Percentiles rank a stretch among this genome's conserved stretches.
These are phyloP conservation scores for Carlito syrichta DNA, from an alignment of 2,113 vertebrate genomes.

Conservation along the genomic window DNA sequence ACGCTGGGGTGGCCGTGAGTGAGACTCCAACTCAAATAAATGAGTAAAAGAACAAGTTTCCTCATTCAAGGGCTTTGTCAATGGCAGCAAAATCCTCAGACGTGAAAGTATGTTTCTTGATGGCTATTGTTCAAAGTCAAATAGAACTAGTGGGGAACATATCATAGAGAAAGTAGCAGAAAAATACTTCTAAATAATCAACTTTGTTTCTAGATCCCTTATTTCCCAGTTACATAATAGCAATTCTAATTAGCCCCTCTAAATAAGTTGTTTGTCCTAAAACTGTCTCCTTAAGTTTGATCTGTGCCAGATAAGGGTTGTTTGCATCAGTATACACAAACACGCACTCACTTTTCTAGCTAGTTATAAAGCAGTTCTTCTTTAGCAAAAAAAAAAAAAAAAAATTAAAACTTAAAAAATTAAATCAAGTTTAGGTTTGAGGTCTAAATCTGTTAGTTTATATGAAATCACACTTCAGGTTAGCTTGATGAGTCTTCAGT, in stretches of 20 bases:
- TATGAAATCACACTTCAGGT: background rate
- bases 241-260: background rate
- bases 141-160: background rate
- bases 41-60: too few relatives aligned
- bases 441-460: background rate
- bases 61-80: background rate
- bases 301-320: background rate
- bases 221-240: background rate
- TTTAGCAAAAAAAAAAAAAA: background rate
- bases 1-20: too few relatives aligned
- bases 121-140: background rate
- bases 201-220: background rate
- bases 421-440: background rate
- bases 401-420: background rate
- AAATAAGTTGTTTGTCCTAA: background rate
- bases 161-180: background rate
- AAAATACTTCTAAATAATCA: background rate
- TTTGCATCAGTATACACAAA: background rate
- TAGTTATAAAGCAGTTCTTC: background rate
- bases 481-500: background rate
- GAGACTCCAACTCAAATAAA: too few relatives aligned
- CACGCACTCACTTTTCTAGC: background rate
- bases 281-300: background rate
- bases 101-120: background rate
- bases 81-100: background rate